Evolutionary conservation across 2,888 invertebrate species (phyloP), one percentile per base, ranked within the genome.

Genomic region (Leptinotarsa peninsularis): DNA sequence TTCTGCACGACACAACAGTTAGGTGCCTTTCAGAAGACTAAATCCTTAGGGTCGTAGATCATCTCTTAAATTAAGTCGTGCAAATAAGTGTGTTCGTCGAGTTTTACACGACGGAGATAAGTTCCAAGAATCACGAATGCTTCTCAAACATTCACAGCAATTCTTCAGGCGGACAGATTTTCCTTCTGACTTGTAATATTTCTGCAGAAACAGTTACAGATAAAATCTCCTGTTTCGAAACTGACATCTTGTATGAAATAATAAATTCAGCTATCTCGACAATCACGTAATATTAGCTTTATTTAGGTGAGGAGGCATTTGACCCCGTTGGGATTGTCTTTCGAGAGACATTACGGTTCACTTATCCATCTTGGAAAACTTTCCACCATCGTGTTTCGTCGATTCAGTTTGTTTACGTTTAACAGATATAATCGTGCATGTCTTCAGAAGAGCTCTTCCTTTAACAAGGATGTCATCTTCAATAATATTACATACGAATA

Each of bases 211-310:
- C 72, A 75, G 72, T 75, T 72, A 63, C 67, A 75, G 74, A 76
- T 76, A 60, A 74, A 67, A 71, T 69, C 72, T 72, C 50, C 58
- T 68, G 52, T 52, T 54, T 72, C 73, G 60, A 66, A 58, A 60
- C 72, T 73, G 77, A 73, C 73, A 71, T 77, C 75, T 75, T 73
- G 75, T 77, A 75, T 77, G 72, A 77, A 77, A 77, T 75, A 70
- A 75, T 77, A 77, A 75, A 77, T 77, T 77, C 71, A 66, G 49
- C 54, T 63, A 74, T 71, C 67, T 67, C 60, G 60, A 71, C 54
- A 60, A 73, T 71, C 71, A 76, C 54, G 71, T 67, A 66, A 67
- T 76, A 71, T 73, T 54, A 70, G 66, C 49, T 60, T 70, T 58
- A 60, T 68, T 68, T 17, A 49, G 68, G 52, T 60, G 49, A 49